Evolutionary conservation across 1,140 invertebrate genomes (phyloP).

Genomic region (Holotrichia oblita): DNA sequence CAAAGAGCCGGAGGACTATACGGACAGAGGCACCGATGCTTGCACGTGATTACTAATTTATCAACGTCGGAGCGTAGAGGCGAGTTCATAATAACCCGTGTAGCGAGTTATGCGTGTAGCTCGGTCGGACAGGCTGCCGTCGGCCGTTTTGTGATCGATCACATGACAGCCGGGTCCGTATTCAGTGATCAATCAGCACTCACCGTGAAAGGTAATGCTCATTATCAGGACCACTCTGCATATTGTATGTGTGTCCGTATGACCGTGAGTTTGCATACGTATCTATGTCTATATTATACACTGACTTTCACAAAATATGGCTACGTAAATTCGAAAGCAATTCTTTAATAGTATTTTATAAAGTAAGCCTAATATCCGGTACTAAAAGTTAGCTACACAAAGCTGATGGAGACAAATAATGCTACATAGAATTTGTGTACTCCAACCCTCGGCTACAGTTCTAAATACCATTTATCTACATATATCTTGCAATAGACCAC

Average conservation of each 20-base stretch:
- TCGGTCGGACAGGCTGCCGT: conserved; percentile 11
- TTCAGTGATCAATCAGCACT: conserved; percentile 41
- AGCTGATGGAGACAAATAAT: no score
- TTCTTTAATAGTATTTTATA: no score
- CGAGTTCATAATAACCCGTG: conserved; percentile 35
- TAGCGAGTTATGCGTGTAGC: not conserved
- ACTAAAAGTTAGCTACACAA: no score
- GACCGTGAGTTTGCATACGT: conserved; percentile 1
- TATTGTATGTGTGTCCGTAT: conserved; percentile 12
- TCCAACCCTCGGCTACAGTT: no score
- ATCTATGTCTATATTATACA: not conserved
- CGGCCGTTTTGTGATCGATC: conserved; percentile 37
- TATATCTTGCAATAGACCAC: no score
- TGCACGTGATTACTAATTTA: conserved; percentile 39
- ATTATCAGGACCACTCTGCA: conserved; percentile 37
- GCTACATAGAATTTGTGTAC: no score
- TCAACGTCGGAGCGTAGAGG: conserved; percentile 30
- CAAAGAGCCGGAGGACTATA: conserved; percentile 5
- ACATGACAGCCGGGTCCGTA: conserved; percentile 23
- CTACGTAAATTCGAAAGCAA: no score
- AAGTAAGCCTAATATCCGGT: no score
- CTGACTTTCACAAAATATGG: not conserved
- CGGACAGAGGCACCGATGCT: conserved; percentile 14
- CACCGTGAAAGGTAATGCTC: conserved; percentile 38
- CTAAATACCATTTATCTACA: no score